phyloP scores from a whole-genome alignment of 2,113 vertebrate genomes.

The Neotoma lepida region DNA sequence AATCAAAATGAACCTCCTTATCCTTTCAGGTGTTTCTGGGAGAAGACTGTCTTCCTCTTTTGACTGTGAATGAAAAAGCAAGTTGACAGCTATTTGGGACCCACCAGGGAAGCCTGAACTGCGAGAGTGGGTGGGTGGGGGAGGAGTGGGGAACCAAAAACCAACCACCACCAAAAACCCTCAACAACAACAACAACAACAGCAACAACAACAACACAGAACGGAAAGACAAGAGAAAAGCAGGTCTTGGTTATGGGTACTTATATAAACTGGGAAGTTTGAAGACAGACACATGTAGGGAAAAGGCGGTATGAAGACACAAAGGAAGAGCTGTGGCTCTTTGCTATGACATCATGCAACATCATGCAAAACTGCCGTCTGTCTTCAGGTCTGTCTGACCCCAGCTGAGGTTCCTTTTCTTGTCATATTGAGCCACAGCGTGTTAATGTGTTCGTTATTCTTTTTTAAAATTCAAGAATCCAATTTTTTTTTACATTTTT shows the following conservation, averaged over 20 bases:
- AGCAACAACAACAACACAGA: background rate
- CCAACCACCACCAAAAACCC: background rate
- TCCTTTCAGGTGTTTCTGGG: background rate
- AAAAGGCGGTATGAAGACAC: background rate
- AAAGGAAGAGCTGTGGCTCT: background rate
- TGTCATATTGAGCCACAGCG: background rate
- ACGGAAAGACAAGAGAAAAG: background rate
- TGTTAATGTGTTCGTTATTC: background rate
- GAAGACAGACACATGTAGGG: background rate
- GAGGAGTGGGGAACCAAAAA: background rate
- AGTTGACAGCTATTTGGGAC: background rate
- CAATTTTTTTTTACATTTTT: background rate
- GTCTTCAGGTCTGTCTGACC: background rate
- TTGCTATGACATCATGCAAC: background rate
- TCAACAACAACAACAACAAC: background rate
- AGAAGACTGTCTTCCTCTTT: background rate
- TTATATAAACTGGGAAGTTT: background rate
- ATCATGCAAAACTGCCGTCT: background rate
- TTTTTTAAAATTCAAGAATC: background rate
- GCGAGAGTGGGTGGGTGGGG: too few relatives aligned
- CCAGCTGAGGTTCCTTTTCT: background rate
- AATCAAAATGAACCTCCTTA: background rate
- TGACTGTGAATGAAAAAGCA: background rate
- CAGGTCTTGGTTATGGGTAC: background rate
- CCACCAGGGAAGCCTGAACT: background rate